Percentiles rank a stretch among this genome's conserved stretches.
These are phyloP conservation scores for Zele albiditarsus DNA, from an alignment of 2,888 invertebrate species.

Conservation along the genomic window DNA sequence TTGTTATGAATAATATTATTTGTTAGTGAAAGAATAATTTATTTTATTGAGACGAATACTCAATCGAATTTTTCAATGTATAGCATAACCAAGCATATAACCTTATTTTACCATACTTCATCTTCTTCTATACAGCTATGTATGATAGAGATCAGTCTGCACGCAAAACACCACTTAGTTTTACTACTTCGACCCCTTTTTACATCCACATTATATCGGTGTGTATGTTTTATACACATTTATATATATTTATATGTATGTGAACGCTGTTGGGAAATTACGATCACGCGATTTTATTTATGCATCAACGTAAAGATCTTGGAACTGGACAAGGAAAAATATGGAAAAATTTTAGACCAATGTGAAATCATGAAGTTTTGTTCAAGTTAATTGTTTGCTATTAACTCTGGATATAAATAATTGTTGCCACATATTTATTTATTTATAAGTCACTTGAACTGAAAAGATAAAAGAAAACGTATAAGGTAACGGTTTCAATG, in stretches of 20 bases:
- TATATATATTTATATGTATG: slow-evolving; percentile 18
- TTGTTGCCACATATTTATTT: too few species aligned
- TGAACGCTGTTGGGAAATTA: slow-evolving; percentile 28
- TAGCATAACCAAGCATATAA: background rate
- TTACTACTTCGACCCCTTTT: slow-evolving; percentile 19
- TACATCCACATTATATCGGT: background rate
- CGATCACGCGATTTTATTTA: slow-evolving; percentile 51
- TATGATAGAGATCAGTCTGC: slow-evolving; percentile 36
- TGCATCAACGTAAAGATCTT: slow-evolving; percentile 26
- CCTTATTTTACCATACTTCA: slow-evolving; percentile 4
- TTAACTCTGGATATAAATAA: too few species aligned
- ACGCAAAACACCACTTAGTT: slow-evolving; percentile 39
- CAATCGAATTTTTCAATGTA: too few species aligned
- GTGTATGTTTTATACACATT: background rate
- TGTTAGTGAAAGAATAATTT: slow-evolving; percentile 19
- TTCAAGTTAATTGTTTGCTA: too few species aligned
- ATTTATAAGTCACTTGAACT: too few species aligned
- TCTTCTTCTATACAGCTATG: slow-evolving; percentile 28
- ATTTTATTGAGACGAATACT: background rate
- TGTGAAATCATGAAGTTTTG: background rate
- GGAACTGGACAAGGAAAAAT: background rate
- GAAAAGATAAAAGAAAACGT: too few species aligned
- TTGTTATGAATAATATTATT: background rate
- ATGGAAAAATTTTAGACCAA: background rate
- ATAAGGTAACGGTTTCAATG: too few species aligned